Percentiles rank a stretch among this genome's conserved stretches.
These are phyloP conservation scores for Lasioglossum calceatum DNA, from an alignment of 2,888 invertebrate species.

Conservation along the genomic window DNA sequence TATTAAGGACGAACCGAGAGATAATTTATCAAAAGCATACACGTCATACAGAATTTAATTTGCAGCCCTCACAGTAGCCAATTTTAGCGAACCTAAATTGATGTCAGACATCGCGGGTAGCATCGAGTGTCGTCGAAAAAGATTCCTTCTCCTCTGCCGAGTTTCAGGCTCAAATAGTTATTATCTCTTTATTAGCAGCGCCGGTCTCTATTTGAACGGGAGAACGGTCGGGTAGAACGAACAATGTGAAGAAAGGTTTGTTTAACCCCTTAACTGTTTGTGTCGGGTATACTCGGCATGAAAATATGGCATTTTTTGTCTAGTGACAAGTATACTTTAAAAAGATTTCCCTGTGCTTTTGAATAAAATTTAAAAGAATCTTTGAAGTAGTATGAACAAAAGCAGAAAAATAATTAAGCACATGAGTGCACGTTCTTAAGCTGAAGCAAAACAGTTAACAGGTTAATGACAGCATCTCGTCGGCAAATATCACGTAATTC, in stretches of 20 bases:
- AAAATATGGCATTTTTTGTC: too few species aligned
- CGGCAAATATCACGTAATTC: slow-evolving; percentile 31
- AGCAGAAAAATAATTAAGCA: not conserved
- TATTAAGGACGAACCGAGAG: not conserved
- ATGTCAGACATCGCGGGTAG: slow-evolving; percentile 45
- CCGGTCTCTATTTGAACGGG: slow-evolving; percentile 20
- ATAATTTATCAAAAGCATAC: slow-evolving; percentile 5
- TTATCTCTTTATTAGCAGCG: slow-evolving; percentile 61
- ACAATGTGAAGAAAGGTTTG: slow-evolving; percentile 36
- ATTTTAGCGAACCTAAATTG: slow-evolving; percentile 17
- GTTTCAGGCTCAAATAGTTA: slow-evolving; percentile 60
- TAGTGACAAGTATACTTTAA: too few species aligned
- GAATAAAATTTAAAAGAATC: too few species aligned
- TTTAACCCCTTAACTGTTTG: not conserved
- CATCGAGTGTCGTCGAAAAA: slow-evolving; percentile 14
- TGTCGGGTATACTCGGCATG: too few species aligned
- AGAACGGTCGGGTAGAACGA: not conserved
- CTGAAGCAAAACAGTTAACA: not conserved
- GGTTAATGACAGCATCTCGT: slow-evolving; percentile 38
- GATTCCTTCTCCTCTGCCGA: slow-evolving; percentile 40
- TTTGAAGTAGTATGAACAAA: too few species aligned
- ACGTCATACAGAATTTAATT: not conserved
- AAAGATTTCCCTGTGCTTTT: too few species aligned
- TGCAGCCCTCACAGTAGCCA: not conserved
- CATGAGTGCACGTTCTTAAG: not conserved